A percentile compares a stretch with the other conserved stretches of the same genome.
These are phyloP conservation scores for Cotesia congregata DNA, from an alignment of 2,888 invertebrate species.

Conservation along the genomic window DNA sequence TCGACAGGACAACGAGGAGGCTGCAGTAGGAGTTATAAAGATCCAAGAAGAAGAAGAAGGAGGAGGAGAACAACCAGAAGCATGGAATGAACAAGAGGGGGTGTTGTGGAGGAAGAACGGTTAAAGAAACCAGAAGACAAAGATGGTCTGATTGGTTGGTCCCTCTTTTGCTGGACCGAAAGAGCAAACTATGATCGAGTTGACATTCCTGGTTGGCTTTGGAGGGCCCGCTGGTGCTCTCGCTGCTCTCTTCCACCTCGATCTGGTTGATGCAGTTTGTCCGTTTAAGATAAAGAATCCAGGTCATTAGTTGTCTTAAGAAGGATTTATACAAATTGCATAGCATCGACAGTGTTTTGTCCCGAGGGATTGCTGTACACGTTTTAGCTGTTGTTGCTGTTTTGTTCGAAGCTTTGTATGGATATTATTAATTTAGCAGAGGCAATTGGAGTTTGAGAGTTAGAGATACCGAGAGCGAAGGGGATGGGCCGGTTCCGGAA, in stretches of 20 bases:
- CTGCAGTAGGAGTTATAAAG: not conserved
- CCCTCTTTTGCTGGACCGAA: conserved; percentile 59
- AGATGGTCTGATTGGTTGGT: conserved; percentile 40
- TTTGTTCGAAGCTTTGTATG: not conserved
- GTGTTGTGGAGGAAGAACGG: conserved; percentile 32
- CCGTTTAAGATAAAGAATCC: conserved; percentile 58
- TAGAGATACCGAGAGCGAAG: conserved; percentile 37
- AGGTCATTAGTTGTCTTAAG: conserved; percentile 66
- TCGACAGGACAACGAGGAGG: conserved; percentile 31
- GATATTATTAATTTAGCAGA: conserved; percentile 11
- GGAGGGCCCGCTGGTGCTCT: not conserved
- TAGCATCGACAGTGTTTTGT: conserved; percentile 38
- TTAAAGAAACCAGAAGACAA: conserved; percentile 39
- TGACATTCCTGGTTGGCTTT: conserved; percentile 65
- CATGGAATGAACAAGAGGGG: not conserved
- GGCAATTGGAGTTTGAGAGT: conserved; percentile 15
- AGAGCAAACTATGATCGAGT: conserved; percentile 65
- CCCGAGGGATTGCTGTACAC: conserved; percentile 43
- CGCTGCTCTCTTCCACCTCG: conserved; percentile 5
- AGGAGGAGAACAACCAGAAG: not conserved
- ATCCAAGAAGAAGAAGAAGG: conserved; percentile 24
- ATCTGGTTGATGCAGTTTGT: conserved; percentile 14
- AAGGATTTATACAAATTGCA: conserved; percentile 64
- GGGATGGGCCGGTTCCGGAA: conserved; percentile 29
- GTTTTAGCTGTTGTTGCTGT: not conserved